phyloP scores from a whole-genome alignment of 1,140 invertebrate species.

The Berghia stephanieae region DNA sequence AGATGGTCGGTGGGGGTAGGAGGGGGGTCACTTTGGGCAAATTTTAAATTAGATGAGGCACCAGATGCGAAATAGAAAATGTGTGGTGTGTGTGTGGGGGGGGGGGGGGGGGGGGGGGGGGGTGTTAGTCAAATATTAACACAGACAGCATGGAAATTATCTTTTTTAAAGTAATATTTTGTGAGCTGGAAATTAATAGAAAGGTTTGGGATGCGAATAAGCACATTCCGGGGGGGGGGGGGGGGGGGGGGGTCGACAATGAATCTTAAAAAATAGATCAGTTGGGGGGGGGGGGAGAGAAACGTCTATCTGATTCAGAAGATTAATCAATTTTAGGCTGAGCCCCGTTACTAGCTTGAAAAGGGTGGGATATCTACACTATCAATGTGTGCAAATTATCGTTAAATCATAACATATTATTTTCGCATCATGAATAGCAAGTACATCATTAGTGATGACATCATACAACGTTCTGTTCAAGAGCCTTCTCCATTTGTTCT shows the following conservation, averaged over 20 bases:
- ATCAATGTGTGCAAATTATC: background rate
- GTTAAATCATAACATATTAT: too few species aligned
- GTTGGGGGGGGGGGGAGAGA: too few species aligned
- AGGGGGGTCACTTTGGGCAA: too few species aligned
- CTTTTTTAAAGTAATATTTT: background rate
- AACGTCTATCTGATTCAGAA: too few species aligned
- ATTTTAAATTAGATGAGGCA: too few species aligned
- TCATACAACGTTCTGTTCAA: too few species aligned
- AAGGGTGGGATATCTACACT: background rate
- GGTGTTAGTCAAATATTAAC: background rate
- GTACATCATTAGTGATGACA: too few species aligned
- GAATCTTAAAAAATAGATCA: too few species aligned
- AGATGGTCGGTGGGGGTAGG: too few species aligned
- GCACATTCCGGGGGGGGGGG: background rate
- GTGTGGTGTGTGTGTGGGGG: conserved; percentile 9
- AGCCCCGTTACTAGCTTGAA: background rate
- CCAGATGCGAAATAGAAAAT: too few species aligned
- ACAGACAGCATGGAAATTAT: background rate
- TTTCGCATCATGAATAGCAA: too few species aligned
- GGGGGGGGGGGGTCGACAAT: background rate
- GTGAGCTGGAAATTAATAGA: background rate
- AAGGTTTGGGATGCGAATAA: background rate
- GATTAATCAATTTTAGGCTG: background rate
- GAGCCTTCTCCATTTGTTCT: conserved; percentile 36
- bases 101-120: background rate